These are phyloP conservation scores for Apoda limacodes DNA, from an alignment of 2,888 invertebrate genomes.

Conservation along the genomic window DNA sequence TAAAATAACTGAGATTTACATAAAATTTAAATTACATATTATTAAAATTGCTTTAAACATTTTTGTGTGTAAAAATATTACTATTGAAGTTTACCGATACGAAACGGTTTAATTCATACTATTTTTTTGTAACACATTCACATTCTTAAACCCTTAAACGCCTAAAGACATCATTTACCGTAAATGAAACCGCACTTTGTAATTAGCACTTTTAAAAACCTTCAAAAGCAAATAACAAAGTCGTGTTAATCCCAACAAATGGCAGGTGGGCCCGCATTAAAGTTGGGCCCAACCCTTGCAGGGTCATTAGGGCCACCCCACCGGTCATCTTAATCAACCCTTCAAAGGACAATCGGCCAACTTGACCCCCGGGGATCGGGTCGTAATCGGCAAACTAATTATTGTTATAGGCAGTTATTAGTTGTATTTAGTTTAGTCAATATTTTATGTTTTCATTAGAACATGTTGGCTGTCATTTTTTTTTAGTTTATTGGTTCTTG, in stretches of 20 bases:
- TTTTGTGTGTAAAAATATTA: no score
- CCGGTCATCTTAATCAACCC: constrained; percentile 66
- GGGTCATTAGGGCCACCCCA: constrained; percentile 42
- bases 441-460: constrained; percentile 36
- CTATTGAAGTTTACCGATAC: no score
- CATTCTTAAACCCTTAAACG: no score
- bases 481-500: neutral
- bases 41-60: no score
- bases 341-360: constrained; percentile 61
- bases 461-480: no score
- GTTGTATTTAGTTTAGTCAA: constrained; percentile 38
- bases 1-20: no score
- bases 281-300: constrained; percentile 44
- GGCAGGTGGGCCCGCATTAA: constrained; percentile 60
- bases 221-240: constrained; percentile 37
- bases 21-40: no score
- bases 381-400: constrained; percentile 51
- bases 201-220: constrained; percentile 53
- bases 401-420: constrained; percentile 61
- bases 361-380: constrained; percentile 45
- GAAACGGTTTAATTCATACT: no score
- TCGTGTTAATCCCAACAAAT: constrained; percentile 38
- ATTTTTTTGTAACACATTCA: no score
- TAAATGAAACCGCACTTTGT: constrained; percentile 12
- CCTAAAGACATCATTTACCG: no score